These are phyloP conservation scores for Malurus cyaneus DNA, from an alignment of 2,113 vertebrate species.

Conservation along the genomic window DNA sequence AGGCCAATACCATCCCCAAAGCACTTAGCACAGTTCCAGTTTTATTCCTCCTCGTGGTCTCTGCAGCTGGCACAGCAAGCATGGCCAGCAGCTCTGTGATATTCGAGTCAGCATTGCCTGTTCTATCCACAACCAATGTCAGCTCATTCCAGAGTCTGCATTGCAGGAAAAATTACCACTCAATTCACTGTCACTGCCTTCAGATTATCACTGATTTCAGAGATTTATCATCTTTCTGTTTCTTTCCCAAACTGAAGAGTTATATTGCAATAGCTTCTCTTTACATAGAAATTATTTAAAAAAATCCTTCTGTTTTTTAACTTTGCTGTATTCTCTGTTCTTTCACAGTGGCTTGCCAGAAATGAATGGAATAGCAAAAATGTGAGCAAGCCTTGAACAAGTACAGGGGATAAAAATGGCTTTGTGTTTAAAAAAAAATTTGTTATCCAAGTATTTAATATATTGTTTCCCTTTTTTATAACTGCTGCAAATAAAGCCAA, in stretches of 20 bases:
- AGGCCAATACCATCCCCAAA: neutral
- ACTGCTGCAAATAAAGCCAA: neutral
- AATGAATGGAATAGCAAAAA: neutral
- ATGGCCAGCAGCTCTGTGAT: neutral
- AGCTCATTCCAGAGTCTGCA: neutral
- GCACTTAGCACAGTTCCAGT: neutral
- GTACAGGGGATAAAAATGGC: neutral
- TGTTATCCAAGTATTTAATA: neutral
- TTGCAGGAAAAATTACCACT: neutral
- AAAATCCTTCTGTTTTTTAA: neutral
- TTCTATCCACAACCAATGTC: neutral
- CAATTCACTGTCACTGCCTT: neutral
- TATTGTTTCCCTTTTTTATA: neutral
- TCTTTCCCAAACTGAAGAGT: neutral
- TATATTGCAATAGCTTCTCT: neutral
- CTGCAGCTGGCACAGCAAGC: neutral
- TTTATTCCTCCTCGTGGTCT: neutral
- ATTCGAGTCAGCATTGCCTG: neutral
- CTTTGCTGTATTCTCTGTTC: neutral
- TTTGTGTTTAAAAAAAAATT: neutral
- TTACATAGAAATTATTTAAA: neutral
- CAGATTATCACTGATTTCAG: neutral
- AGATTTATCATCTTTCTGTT: neutral
- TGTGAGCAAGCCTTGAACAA: neutral
- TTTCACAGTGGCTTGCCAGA: neutral